These are phyloP conservation scores for Otis tarda DNA, from an alignment of 2,113 vertebrate species.

Conservation along the genomic window DNA sequence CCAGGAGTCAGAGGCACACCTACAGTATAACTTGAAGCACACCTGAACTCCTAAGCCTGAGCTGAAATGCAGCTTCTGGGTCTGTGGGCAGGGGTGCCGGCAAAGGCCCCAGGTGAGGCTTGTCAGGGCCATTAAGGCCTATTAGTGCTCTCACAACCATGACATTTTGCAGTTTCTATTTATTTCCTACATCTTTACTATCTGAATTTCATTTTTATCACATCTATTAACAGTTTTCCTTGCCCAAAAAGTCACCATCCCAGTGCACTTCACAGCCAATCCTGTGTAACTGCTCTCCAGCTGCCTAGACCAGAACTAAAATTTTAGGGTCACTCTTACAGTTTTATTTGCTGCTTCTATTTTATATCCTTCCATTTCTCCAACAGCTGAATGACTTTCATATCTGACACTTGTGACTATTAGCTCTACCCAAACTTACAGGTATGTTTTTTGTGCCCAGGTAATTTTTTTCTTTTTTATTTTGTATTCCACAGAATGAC, in stretches of 20 bases:
- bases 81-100: background rate
- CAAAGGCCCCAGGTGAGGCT: background rate
- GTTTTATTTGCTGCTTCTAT: conserved; percentile 5
- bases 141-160: background rate
- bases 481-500: background rate
- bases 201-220: background rate
- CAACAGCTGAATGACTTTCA: background rate
- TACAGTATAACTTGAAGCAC: background rate
- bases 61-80: background rate
- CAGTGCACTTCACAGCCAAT: background rate
- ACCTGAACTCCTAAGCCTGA: background rate
- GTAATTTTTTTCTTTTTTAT: background rate
- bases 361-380: background rate
- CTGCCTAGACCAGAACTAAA: background rate
- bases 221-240: background rate
- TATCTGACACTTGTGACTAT: background rate
- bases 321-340: background rate
- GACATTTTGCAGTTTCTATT: background rate
- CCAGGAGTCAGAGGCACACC: background rate
- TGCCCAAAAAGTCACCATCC: background rate
- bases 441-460: background rate
- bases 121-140: background rate
- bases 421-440: background rate
- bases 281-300: background rate
- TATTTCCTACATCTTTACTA: background rate